Base-by-base conservation (phyloP, 2,888 invertebrate genomes). In the Tetanocera ferruginea region DNA sequence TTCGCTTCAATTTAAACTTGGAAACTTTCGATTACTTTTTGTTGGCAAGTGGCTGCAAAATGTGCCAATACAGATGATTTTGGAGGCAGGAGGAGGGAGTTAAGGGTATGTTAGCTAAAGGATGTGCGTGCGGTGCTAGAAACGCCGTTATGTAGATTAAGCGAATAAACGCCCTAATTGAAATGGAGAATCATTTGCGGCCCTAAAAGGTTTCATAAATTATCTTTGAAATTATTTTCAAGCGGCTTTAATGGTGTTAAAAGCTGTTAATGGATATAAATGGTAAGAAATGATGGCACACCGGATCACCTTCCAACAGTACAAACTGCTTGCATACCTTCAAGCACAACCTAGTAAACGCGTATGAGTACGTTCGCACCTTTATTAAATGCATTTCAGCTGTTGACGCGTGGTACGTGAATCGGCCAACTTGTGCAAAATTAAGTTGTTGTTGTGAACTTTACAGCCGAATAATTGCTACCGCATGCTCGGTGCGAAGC, bases 1-100 rank as follows among this genome's bases (percentile, higher is more conserved):
- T 87, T 85, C 87, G 85, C 86, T 86, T 86, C 86, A 87, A 86
- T 87, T 86, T 86, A 86, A 87, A 86, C 85, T 87, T 86, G 81
- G 82, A 84, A 86, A 87, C 85, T 87, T 86, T 87, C 77, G 79
- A 79, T 79, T 78, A 81, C 80, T 81, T 81, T 80, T 81, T 79
- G 76, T 79, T 78, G 74, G 49, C 37, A 67, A 57, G 66, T 52
- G 43, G 55, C 71, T 70, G 11, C 28, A 62, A 28, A 62, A 73
- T 73, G 19, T 57, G 72, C 19, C 71, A 49, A 19, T 8, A 51
- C 23, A 31, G 3, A 11, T 43, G 17, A 37, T 43, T 57, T 17
- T n/a, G 5, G 31, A 37, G 23, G 14, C 5, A 2, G 62, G 9
- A n/a, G 19, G n/a, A 6, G 51, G 5, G 14, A 25, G 34, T 14